Evolutionary conservation across 2,888 invertebrate genomes (phyloP), one percentile per base, ranked within the genome.

Genomic region (Machimus atricapillus): DNA sequence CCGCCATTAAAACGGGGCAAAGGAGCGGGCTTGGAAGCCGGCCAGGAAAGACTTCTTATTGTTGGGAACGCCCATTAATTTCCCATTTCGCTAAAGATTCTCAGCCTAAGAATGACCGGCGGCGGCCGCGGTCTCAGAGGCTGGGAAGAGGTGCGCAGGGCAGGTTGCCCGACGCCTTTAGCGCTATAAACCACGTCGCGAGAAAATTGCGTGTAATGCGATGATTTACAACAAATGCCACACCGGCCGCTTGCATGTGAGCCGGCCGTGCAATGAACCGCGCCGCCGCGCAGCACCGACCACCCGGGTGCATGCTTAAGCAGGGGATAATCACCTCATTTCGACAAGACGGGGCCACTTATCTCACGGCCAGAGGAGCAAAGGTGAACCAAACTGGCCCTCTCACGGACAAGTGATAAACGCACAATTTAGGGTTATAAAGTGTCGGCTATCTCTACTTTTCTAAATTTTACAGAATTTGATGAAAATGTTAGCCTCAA

Each of bases 1-100:
- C 56, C 27, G 52, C 31, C 37, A 76, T 81, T 81, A 52, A 56
- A 81, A 52, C 46, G 52, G 52, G 31, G 56, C 37, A n/a, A 37
- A 78, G 27, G 23, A 46, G 27, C 9, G 34, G 23, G 46, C 9
- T 52, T 81, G 81, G 52, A 81, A 52, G 34, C 14, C 12, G 52
- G 31, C 46, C 56, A 52, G 34, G 52, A 56, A 52, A 31, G 81
- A 56, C 34, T 81, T 81, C 81, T 81, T 56, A 56, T 81, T 81
- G 52, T 81, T n/a, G 3, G 56, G 14, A 81, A 81, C 81, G 81
- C 81, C 81, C 81, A 81, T 81, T 81, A 81, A 81, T 81, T 81
- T 81, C 81, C 52, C 81, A 81, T 81, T 81, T 81, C 27, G 78
- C 23, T 78, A 78, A 78, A 46, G 40, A 78, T 78, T 78, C 78